phyloP scores from a whole-genome alignment of 2,888 invertebrate species.

The Sthenelais limicola region DNA sequence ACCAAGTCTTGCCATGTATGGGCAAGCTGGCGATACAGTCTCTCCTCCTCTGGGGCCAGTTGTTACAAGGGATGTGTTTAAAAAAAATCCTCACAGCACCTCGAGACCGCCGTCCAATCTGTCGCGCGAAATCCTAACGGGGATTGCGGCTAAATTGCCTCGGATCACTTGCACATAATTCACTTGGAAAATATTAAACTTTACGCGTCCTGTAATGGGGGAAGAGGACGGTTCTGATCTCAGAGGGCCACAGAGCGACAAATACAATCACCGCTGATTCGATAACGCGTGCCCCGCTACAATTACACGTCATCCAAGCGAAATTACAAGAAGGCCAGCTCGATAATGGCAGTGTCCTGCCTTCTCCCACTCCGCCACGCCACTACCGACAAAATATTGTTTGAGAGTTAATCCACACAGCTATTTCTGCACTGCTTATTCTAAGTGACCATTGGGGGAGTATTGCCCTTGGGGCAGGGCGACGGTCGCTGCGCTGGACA shows the following conservation, averaged over 20 bases:
- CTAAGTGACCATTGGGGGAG: slow-evolving; percentile 9
- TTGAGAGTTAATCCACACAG: slow-evolving; percentile 33
- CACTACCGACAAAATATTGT: slow-evolving; percentile 14
- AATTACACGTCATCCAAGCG: slow-evolving; percentile 45
- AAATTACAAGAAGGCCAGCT: slow-evolving; percentile 41
- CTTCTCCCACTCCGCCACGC: not conserved
- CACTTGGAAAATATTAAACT: slow-evolving; percentile 42
- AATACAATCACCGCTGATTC: slow-evolving; percentile 41
- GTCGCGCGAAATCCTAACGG: slow-evolving; percentile 10
- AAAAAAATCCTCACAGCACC: slow-evolving; percentile 10
- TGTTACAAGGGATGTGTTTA: slow-evolving; percentile 28
- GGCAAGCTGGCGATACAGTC: too few species aligned
- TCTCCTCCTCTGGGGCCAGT: not conserved
- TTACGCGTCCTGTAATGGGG: slow-evolving; percentile 38
- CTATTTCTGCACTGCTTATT: slow-evolving; percentile 26
- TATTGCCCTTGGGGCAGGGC: not conserved
- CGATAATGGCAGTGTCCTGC: slow-evolving; percentile 16
- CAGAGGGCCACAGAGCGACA: not conserved
- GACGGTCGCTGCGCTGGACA: not conserved
- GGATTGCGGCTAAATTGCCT: slow-evolving; percentile 31
- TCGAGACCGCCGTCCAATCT: slow-evolving; percentile 1
- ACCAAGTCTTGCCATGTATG: too few species aligned
- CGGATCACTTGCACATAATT: slow-evolving; percentile 40
- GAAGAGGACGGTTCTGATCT: not conserved
- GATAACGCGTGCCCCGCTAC: slow-evolving; percentile 36